These are phyloP conservation scores for Eupsilia transversa DNA, from an alignment of 2,888 invertebrate genomes.

Conservation along the genomic window DNA sequence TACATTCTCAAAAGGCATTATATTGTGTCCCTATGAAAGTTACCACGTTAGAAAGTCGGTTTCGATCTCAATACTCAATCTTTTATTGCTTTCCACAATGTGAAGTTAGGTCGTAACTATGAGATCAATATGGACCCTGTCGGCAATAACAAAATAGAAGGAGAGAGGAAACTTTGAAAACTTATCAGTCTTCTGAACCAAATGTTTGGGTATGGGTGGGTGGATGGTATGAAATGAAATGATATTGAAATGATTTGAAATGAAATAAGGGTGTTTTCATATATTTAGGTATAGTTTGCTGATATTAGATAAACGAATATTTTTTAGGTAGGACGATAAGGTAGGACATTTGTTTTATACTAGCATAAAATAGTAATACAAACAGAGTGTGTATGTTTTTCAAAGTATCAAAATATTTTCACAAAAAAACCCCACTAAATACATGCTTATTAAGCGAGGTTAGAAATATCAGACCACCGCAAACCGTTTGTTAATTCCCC, in stretches of 20 bases:
- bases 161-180: not conserved
- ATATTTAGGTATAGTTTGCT: no score
- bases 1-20: not conserved
- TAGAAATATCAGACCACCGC: conserved; percentile 31
- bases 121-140: not conserved
- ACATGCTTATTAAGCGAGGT: not conserved
- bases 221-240: no score
- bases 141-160: no score
- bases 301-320: not conserved
- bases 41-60: not conserved
- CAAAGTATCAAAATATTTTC: not conserved
- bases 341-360: not conserved
- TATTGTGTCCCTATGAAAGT: not conserved
- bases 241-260: no score
- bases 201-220: not conserved
- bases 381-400: not conserved
- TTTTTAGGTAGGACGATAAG: not conserved
- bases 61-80: not conserved
- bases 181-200: not conserved
- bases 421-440: conserved; percentile 12
- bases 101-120: not conserved
- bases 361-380: not conserved
- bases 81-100: not conserved
- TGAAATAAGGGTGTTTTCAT: no score
- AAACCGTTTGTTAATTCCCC: conserved; percentile 34